These are phyloP conservation scores for Holocentrus rufus DNA, from an alignment of 2,797 vertebrate species.

Conservation along the genomic window DNA sequence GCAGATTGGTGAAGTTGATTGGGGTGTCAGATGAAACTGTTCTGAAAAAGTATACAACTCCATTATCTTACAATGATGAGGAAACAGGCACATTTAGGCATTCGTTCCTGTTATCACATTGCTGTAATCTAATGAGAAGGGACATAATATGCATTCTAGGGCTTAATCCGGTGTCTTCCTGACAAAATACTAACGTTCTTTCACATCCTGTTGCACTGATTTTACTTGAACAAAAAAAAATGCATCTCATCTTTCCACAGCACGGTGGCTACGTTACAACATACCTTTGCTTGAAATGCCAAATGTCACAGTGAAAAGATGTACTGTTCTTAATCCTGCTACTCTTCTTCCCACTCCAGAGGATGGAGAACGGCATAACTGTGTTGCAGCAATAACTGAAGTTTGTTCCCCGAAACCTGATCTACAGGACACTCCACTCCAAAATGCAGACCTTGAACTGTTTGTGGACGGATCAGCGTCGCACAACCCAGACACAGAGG, in stretches of 20 bases:
- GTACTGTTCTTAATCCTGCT: background rate
- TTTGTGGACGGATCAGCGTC: constrained; percentile 11
- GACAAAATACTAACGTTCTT: no score
- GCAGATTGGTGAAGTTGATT: no score
- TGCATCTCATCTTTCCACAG: constrained; percentile 5
- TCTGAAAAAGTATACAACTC: no score
- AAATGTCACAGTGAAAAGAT: constrained; percentile 12
- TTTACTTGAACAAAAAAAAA: constrained; percentile 3
- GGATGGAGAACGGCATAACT: constrained; percentile 6
- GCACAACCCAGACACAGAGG: background rate
- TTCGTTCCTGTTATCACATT: no score
- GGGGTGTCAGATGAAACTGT: no score
- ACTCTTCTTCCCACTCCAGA: background rate
- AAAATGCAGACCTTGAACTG: background rate
- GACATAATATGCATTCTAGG: no score
- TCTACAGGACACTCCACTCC: background rate
- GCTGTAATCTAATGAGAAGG: no score
- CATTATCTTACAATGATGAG: no score
- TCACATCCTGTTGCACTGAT: background rate
- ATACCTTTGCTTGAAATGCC: constrained; percentile 5
- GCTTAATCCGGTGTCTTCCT: no score
- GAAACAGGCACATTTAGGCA: no score
- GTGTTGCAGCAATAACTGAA: background rate
- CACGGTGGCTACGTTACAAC: constrained; percentile 16
- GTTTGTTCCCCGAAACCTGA: background rate